phyloP scores from a whole-genome alignment of 1,140 invertebrate genomes.

The Bicyclus anynana region DNA sequence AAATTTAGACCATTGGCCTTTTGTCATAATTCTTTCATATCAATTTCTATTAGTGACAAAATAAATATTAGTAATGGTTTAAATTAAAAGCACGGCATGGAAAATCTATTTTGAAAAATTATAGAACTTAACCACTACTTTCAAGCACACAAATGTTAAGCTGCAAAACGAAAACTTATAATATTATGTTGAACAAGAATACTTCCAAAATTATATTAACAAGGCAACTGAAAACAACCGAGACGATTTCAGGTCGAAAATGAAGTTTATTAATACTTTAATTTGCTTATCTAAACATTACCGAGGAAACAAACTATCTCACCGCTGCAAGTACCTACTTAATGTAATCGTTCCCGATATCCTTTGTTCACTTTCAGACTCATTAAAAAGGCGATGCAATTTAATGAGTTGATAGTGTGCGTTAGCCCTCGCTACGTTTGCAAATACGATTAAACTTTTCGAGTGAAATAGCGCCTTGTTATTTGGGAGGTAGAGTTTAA shows the following conservation, averaged over 20 bases:
- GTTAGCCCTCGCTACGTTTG: slow-evolving; percentile 72
- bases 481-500: slow-evolving; percentile 26
- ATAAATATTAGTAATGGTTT: too few relatives aligned
- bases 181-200: not conserved
- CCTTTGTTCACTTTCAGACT: slow-evolving; percentile 77
- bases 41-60: too few relatives aligned
- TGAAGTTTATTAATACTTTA: slow-evolving; percentile 34
- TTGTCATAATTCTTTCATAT: too few relatives aligned
- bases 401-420: slow-evolving; percentile 77
- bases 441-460: slow-evolving; percentile 43
- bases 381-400: slow-evolving; percentile 77
- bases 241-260: slow-evolving; percentile 16
- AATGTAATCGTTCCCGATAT: slow-evolving; percentile 75
- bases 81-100: too few relatives aligned
- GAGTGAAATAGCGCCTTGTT: slow-evolving; percentile 39
- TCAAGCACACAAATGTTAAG: not conserved
- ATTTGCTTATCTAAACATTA: slow-evolving; percentile 36
- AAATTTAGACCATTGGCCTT: too few relatives aligned
- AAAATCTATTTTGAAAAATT: too few relatives aligned
- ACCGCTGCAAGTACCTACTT: slow-evolving; percentile 65
- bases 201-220: not conserved
- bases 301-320: slow-evolving; percentile 50
- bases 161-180: not conserved
- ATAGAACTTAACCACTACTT: too few relatives aligned
- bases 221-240: not conserved